These are phyloP conservation scores for Rhegmatorhina hoffmannsi DNA, from an alignment of 2,113 vertebrate species.

Conservation along the genomic window DNA sequence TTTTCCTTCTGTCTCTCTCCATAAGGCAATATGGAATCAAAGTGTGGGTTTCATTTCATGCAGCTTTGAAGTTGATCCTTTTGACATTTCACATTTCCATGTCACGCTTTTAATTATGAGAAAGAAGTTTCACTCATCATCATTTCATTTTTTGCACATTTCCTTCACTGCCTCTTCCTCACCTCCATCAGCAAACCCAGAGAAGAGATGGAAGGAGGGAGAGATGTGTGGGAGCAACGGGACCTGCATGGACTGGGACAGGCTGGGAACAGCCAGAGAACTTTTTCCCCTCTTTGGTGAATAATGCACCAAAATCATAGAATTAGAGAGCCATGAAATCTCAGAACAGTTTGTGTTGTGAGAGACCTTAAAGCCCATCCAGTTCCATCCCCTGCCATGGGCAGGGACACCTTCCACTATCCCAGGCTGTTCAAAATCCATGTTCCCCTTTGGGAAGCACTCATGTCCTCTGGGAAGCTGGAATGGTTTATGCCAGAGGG, in stretches of 20 bases:
- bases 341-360: neutral
- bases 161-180: neutral
- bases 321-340: rapidly evolving
- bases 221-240: rapidly evolving
- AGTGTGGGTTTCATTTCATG: constrained; percentile 38
- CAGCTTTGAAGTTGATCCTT: constrained; percentile 62
- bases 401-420: neutral
- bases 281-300: neutral
- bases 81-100: constrained; percentile 56
- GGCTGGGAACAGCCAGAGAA: rapidly evolving
- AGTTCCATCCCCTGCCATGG: rapidly evolving
- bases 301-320: rapidly evolving
- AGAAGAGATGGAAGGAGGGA: rapidly evolving
- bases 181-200: neutral
- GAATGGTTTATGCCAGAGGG: rapidly evolving
- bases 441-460: rapidly evolving
- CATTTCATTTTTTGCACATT: neutral
- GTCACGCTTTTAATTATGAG: neutral
- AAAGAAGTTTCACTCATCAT: neutral
- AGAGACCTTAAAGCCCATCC: neutral
- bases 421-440: rapidly evolving
- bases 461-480: rapidly evolving
- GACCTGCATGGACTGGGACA: rapidly evolving
- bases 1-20: constrained; percentile 8
- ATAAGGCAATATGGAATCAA: constrained; percentile 48